Base-by-base conservation (phyloP, 2,888 invertebrate genomes). In the Tanypteryx hageni region DNA sequence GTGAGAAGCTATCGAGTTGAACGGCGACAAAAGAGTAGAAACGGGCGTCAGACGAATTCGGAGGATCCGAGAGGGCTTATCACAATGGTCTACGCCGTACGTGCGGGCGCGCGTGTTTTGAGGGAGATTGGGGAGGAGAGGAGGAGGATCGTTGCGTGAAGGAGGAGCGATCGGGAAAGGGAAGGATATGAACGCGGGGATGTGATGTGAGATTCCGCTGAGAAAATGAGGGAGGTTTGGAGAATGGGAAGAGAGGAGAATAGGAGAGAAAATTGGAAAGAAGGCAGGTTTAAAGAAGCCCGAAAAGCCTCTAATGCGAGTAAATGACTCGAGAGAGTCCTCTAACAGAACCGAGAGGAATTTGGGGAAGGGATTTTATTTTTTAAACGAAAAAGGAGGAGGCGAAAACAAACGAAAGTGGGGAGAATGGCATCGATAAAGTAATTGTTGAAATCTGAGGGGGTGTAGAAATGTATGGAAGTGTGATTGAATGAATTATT, bases 301-400 rank as follows among this genome's bases (percentile, higher is more conserved):
- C 76, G 76, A 22, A 76, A 76, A 76, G 76, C 76, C 76, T 76
- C 76, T 76, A 76, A 76, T 76, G 76, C 76, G 76, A 22, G 76
- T 27, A 76, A 76, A 76, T 76, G 76, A 13, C 76, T 22, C 3
- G 11, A 76, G 22, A 27, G 27, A 76, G 76, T 76, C 22, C 3
- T 76, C 76, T 14, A 27, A 76, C 76, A 76, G 76, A 7, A 61
- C 61, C 76, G 27, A 14, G 4, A 8, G 76, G 22, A 27, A 44
- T 44, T 44, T 44, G 44, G 44, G 44, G 44, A 44, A 44, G 44
- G 44, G 44, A 44, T 44, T 44, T 44, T 44, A 44, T 44, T 44
- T 44, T 44, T 44, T 44, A 5, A 44, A 44, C 5, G 44, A 5
- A 44, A 44, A 44, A 44, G 44, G 44, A 5, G 5, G 44, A 44